A percentile compares a stretch with the other conserved stretches of the same genome.
Conservation (phyloP, 2,797 vertebrate genomes). For the Tokudaia tokunoshimensis region DNA sequence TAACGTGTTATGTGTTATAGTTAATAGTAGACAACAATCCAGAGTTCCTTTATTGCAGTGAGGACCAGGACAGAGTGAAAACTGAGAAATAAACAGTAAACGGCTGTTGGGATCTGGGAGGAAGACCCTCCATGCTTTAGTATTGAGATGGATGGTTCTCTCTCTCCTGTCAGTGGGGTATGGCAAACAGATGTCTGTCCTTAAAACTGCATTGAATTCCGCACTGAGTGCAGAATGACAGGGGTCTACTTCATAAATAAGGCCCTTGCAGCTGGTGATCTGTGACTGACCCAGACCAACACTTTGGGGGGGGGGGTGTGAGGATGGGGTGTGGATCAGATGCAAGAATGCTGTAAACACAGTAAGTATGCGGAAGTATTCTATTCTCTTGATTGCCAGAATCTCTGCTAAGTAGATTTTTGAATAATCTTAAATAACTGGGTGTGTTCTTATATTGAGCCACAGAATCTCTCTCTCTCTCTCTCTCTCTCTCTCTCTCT, state of each 20-base stretch:
- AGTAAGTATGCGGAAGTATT: accelerated
- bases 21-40: neutral
- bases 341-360: neutral
- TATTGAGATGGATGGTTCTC: neutral
- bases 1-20: neutral
- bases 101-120: neutral
- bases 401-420: neutral
- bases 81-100: neutral
- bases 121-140: neutral
- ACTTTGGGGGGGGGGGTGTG: neutral
- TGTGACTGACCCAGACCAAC: neutral
- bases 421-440: neutral
- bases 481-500: neutral
- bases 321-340: neutral
- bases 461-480: neutral
- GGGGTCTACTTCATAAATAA: neutral
- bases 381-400: neutral
- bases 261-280: neutral
- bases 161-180: neutral
- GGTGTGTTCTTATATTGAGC: neutral
- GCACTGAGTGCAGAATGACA: neutral
- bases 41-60: neutral
- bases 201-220: neutral
- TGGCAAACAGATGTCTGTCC: neutral
- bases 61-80: constrained; percentile 8